These are phyloP conservation scores for Neogobius melanostomus DNA, from an alignment of 2,113 vertebrate species.

Conservation along the genomic window DNA sequence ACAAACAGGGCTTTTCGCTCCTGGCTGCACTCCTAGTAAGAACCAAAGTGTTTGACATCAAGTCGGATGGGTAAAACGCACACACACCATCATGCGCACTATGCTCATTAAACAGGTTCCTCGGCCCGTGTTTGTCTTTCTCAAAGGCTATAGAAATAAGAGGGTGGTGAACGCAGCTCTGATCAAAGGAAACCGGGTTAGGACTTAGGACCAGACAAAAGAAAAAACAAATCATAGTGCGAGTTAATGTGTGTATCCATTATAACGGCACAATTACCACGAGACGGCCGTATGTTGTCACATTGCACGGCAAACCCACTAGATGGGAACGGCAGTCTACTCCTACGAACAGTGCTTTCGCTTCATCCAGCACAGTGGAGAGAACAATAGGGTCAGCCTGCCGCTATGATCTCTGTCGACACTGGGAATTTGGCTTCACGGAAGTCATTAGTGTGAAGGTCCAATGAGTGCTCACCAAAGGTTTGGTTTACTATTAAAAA, in stretches of 20 bases:
- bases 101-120: conserved; percentile 69
- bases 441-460: conserved; percentile 27
- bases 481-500: not conserved
- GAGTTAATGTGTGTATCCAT: conserved; percentile 39
- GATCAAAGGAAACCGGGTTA: conserved; percentile 59
- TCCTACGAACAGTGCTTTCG: conserved; percentile 34
- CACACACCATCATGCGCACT: conserved; percentile 32
- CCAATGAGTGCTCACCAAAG: conserved; percentile 2
- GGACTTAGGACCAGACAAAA: conserved; percentile 51
- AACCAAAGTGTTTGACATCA: conserved; percentile 65
- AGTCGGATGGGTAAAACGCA: conserved; percentile 40
- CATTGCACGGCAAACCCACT: conserved; percentile 27
- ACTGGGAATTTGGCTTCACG: conserved; percentile 28
- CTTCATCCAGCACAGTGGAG: conserved; percentile 29
- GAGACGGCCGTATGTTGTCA: conserved; percentile 41
- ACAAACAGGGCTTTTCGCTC: conserved; percentile 49
- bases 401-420: conserved; percentile 29
- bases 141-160: conserved; percentile 58
- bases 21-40: conserved; percentile 66
- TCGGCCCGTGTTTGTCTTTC: conserved; percentile 61
- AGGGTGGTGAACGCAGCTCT: conserved; percentile 55
- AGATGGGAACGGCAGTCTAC: conserved; percentile 48
- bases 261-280: conserved; percentile 46
- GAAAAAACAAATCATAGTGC: conserved; percentile 37
- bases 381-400: conserved; percentile 45